Evolutionary conservation across 92 coral and sea anemone species (phyloP), one percentile per base, ranked within the genome.

Genomic region (Scolanthus callimorphus): DNA sequence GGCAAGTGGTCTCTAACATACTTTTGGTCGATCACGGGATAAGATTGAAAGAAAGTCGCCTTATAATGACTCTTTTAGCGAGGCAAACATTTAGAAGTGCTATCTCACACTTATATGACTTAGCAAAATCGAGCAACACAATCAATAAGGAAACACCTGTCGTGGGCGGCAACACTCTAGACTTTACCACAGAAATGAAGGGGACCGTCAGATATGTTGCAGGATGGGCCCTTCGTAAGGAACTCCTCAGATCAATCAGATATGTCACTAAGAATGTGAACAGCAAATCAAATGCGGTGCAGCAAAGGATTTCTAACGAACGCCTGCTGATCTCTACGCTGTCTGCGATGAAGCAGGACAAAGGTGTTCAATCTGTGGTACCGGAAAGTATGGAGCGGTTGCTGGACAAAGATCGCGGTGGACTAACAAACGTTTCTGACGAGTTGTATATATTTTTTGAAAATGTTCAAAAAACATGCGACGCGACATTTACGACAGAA

Each of bases 351-450:
- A 22, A 4, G 29, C 37, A 39, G 29, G 29, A 53, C 3, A 53
- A 53, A 24, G n/a, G n/a, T n/a, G n/a, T n/a, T n/a, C n/a, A n/a
- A n/a, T 27, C 26, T 11, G 34, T 8, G 1, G 17, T 26, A 6
- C 29, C 59, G 2, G 59, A 53, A 2, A 20, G 37, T 4, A 53
- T 53, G 59, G 27, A 17, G 3, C 27, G 37, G 3, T 26, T 53
- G 13, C 27, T 53, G 59, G 29, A 39, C 27, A 53, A 25, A 27
- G 59, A 69, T 66, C 56, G 76, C 45, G 76, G 76, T 2, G 76
- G 54, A 3, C 48, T 69, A 41, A 69, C 57, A 2, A 69, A 69
- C 49, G 76, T 69, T 4, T 57, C 58, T 1, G 76, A 69, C 48
- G 54, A 43, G 12, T 29, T 69, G 11, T 69, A 57, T 57, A 58